A percentile compares a stretch with the other conserved stretches of the same genome.
Conservation (phyloP, 1,140 invertebrate genomes). For the Stenopsyche tienmushanensis region DNA sequence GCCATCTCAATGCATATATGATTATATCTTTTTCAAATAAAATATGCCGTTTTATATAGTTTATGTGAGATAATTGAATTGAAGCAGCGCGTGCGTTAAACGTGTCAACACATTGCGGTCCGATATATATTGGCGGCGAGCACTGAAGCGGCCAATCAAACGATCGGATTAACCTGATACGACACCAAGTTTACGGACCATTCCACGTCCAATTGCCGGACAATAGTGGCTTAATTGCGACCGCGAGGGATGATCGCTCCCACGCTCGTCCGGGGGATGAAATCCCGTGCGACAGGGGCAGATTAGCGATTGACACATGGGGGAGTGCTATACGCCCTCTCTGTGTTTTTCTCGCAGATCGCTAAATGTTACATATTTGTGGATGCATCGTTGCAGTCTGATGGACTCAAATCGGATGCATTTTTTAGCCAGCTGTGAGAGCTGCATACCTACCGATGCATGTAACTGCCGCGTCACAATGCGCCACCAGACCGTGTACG, state of each 20-base stretch:
- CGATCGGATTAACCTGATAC: constrained; percentile 17
- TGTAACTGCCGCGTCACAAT: constrained; percentile 14
- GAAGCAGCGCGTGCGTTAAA: too few relatives aligned
- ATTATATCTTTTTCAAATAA: too few relatives aligned
- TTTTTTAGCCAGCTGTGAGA: constrained; percentile 8
- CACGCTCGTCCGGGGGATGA: constrained; percentile 19
- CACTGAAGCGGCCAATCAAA: too few relatives aligned
- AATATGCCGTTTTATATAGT: too few relatives aligned
- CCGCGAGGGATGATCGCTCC: constrained; percentile 25
- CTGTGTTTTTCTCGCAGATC: neutral
- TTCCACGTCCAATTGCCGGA: too few relatives aligned
- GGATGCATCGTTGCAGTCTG: constrained; percentile 23
- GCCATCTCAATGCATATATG: too few relatives aligned
- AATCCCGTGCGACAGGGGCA: constrained; percentile 4
- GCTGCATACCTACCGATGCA: constrained; percentile 14
- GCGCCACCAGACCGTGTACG: neutral
- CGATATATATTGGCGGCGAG: too few relatives aligned
- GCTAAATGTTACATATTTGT: neutral
- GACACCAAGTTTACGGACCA: too few relatives aligned
- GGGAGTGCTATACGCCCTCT: neutral
- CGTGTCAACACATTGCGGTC: too few relatives aligned
- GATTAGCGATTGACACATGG: neutral
- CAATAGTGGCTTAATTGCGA: constrained; percentile 38
- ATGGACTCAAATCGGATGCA: constrained; percentile 19
- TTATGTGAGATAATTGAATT: too few relatives aligned